Conservation (phyloP, 2,113 vertebrate genomes). For the Prionailurus bengalensis region DNA sequence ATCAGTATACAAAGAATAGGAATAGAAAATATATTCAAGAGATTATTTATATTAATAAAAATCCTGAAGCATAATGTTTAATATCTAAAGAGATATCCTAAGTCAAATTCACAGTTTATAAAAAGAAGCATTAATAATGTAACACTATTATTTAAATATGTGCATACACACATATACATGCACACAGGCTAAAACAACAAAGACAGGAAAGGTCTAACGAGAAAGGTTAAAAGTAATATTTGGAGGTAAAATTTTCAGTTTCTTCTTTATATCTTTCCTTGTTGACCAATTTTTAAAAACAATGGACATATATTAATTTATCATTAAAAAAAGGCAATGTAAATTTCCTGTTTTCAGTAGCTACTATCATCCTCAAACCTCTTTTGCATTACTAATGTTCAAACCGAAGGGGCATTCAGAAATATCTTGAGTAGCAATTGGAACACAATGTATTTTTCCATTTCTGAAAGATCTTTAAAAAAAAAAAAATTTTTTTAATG, state of each 20-base stretch:
- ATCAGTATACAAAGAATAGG: conserved; percentile 5
- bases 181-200: neutral
- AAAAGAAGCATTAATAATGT: conserved; percentile 7
- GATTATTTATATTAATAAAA: conserved; percentile 11
- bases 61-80: neutral
- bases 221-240: conserved; percentile 14
- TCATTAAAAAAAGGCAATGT: neutral
- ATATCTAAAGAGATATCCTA: neutral
- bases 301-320: neutral
- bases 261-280: neutral
- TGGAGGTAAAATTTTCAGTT: conserved; percentile 41
- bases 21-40: conserved; percentile 36
- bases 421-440: neutral
- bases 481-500: too few species aligned
- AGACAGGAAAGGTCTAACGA: neutral
- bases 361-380: conserved; percentile 40
- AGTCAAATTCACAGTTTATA: conserved; percentile 12
- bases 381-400: neutral
- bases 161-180: neutral
- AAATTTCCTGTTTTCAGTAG: neutral
- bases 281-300: conserved; percentile 2
- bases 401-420: neutral
- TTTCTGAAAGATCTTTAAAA: neutral
- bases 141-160: neutral
- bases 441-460: neutral